A percentile compares a stretch with the other conserved stretches of the same genome.
phyloP scores from a whole-genome alignment of 2,797 vertebrate species.

The Monodelphis domestica region DNA sequence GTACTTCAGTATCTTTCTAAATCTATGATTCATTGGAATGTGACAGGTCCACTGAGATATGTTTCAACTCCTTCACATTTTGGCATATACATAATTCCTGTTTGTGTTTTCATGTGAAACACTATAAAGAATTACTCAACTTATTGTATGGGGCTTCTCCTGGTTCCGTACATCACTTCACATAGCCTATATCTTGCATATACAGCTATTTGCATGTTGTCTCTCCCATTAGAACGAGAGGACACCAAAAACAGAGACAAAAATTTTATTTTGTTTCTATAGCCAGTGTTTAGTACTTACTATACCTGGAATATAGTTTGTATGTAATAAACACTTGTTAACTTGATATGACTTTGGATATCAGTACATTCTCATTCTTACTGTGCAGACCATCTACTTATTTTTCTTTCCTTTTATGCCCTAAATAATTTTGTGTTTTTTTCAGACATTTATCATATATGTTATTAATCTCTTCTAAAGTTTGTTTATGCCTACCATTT shows the following conservation, averaged over 20 bases:
- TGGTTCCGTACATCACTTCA: not conserved
- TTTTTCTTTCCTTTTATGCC: not conserved
- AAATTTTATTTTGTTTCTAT: not conserved
- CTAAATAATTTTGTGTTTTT: not conserved
- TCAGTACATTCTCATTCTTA: not conserved
- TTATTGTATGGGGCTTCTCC: not conserved
- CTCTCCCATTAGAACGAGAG: not conserved
- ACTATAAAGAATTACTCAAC: not conserved
- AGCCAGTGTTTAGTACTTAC: not conserved
- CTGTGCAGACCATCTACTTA: not conserved
- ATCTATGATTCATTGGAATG: not conserved
- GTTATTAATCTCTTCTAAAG: not conserved
- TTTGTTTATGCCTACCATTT: not conserved
- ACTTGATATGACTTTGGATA: not conserved
- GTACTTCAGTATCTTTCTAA: not conserved
- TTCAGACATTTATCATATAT: not conserved
- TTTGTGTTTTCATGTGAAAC: not conserved
- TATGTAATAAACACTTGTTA: not conserved
- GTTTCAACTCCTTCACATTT: not conserved
- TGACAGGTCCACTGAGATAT: not conserved
- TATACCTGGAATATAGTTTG: not conserved
- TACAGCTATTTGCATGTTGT: not conserved
- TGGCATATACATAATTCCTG: not conserved
- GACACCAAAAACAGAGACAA: not conserved
- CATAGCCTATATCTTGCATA: not conserved